Evolutionary conservation across 1,140 invertebrate species (phyloP), one percentile per base, ranked within the genome.

Genomic region (Caenorhabditis latens): DNA sequence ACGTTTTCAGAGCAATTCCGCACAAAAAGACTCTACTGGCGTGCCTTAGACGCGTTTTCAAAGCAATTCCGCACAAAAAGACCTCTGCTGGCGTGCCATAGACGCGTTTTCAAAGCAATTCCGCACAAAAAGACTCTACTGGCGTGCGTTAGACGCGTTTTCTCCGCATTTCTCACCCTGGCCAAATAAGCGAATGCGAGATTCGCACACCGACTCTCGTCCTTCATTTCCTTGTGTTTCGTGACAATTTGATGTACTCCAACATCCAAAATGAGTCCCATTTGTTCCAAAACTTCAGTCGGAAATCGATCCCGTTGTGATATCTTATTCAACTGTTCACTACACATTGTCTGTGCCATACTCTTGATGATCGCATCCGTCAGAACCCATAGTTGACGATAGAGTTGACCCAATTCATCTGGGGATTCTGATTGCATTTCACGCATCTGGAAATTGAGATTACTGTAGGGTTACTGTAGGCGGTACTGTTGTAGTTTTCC

Each of bases 381-480:
- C 24, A 92, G 79, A 65, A 92, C 91, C 90, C 91, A 92, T 8
- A 92, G 83, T 57, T 92, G 91, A 43, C 55, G 63, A 63, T 89
- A 86, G 14, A 89, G 24, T 24, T 75, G 16, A 16, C n/a, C 61
- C 48, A 58, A n/a, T 57, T 83, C 65, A 65, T 85, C 50, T 3
- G 50, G 50, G 48, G 55, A 57, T 87, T 84, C 50, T n/a, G 57
- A 46, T 67, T 43, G 55, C 42, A 67, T 48, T 84, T 83, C 58
- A 16, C 86, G 58, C 55, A 87, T 87, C 86, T 87, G 57, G 2
- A 84, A 43, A 0, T 7, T 3, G n/a, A n/a, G 5, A 21, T 58
- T 58, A 58, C 57, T 21, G 57, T 21, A 21, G 57, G n/a, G 21
- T 5, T 16, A n/a, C 57, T 58, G 57, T n/a, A 58, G n/a, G 21